Conservation (phyloP, 2,113 vertebrate species). For the Etheostoma cragini region DNA sequence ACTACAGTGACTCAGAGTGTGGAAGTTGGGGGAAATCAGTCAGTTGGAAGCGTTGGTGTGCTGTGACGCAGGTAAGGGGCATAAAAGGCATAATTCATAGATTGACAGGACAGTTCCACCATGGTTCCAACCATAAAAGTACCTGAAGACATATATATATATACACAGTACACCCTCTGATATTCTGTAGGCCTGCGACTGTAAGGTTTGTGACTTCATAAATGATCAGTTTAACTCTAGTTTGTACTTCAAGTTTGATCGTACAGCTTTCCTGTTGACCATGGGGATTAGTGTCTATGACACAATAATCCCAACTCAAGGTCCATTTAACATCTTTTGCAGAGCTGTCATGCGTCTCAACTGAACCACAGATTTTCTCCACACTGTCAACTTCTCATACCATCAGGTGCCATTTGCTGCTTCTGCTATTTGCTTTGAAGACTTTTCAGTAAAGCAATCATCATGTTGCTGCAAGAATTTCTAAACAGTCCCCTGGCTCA, state of each 20-base stretch:
- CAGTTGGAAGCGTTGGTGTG: not conserved
- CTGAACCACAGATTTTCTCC: not conserved
- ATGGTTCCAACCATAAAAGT: no score
- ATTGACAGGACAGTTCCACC: no score
- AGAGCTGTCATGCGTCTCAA: no score
- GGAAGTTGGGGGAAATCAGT: not conserved
- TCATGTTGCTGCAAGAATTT: not conserved
- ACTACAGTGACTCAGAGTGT: not conserved
- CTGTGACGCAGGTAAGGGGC: not conserved
- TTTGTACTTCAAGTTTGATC: no score
- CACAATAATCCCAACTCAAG: not conserved
- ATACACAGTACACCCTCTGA: no score
- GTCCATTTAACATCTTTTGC: not conserved
- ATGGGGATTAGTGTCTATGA: not conserved
- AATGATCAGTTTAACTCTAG: not conserved
- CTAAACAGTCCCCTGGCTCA: not conserved
- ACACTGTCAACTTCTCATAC: not conserved
- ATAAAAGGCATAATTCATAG: no score
- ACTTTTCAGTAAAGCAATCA: constrained; percentile 19
- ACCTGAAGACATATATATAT: no score
- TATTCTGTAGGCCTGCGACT: not conserved
- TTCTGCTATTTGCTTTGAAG: constrained; percentile 9
- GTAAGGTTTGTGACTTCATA: not conserved
- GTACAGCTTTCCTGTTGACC: not conserved
- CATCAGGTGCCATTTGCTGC: not conserved